Percentiles rank a stretch among this genome's conserved stretches.
These are phyloP conservation scores for Heteractis magnifica DNA, from an alignment of 92 coral and sea anemone genomes.

Conservation along the genomic window DNA sequence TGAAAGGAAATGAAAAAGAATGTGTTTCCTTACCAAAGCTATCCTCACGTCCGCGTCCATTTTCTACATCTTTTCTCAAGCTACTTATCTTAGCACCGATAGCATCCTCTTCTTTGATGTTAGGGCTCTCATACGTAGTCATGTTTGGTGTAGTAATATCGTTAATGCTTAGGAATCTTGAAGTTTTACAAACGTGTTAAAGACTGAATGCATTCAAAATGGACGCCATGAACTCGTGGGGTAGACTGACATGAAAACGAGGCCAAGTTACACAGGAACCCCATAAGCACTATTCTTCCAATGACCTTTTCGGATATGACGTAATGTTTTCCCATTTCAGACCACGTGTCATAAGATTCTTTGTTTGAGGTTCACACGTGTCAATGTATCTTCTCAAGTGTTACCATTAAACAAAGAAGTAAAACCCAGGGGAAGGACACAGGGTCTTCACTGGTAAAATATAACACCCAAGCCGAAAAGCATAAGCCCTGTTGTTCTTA, in stretches of 20 bases:
- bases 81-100: slow-evolving; percentile 72
- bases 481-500: too few relatives aligned
- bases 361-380: too few relatives aligned
- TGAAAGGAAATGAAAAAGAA: not conserved
- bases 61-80: slow-evolving; percentile 59
- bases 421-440: too few relatives aligned
- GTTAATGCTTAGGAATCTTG: not conserved
- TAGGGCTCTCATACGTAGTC: slow-evolving; percentile 53
- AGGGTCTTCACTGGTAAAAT: too few relatives aligned
- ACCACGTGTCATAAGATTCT: too few relatives aligned
- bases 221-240: slow-evolving; percentile 38
- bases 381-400: too few relatives aligned
- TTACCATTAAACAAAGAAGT: too few relatives aligned
- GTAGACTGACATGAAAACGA: slow-evolving; percentile 36
- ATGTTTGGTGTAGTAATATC: slow-evolving; percentile 3
- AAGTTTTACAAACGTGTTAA: slow-evolving; percentile 5
- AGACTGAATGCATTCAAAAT: slow-evolving; percentile 30
- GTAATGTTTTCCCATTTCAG: too few relatives aligned
- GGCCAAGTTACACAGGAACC: slow-evolving; percentile 33
- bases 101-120: slow-evolving; percentile 50
- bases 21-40: slow-evolving; percentile 1
- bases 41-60: slow-evolving; percentile 54
- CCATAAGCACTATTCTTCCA: not conserved
- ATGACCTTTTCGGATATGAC: too few relatives aligned
- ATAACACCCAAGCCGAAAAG: too few relatives aligned